Evolutionary conservation across 2,113 vertebrate species (phyloP), one percentile per base, ranked within the genome.

Genomic region (Pomatorhinus ruficollis): DNA sequence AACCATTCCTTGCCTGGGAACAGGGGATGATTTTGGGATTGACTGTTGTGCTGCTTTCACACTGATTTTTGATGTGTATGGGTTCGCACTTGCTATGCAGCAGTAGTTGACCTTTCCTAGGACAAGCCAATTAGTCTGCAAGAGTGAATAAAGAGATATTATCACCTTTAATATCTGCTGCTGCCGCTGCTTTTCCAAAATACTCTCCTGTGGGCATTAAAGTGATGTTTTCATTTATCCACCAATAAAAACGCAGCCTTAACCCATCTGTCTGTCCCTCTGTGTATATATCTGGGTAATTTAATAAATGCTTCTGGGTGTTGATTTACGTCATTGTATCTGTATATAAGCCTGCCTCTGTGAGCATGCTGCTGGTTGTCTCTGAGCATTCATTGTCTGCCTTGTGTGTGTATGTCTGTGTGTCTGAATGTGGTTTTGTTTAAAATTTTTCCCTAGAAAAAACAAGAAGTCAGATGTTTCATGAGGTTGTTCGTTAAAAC

Each of bases 301-400:
- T 92, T 92, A 96, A 90, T 96, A 96, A 95, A 96, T 93, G 88
- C 90, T 94, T 88, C 93, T 95, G 96, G 90, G 95, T 96, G 96
- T 93, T 97, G 95, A 93, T 96, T 96, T 95, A 93, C 90, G 72
- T 96, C 96, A 97, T 74, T 81, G 92, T 94, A 47, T 94, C 95
- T 87, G 79, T 81, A 11, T 27, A 84, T 89, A 95, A 93, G 90
- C 90, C 50, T 56, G 85, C 63, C 83, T 92, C 92, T 96, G 90
- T 90, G 72, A 94, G 95, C 28, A 30, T 8, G 92, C 80, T 94
- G 79, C 52, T 53, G 85, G 90, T 91, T 90, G 90, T 84, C 92
- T 95, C 88, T 93, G 93, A 96, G 93, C 37, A 1, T 35, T 88
- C 89, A 93, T 95, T 96, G 95, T 94, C 91, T 57, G 1, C 42